These are phyloP conservation scores for Onychomys leucogaster DNA, from an alignment of 2,797 vertebrate genomes.

Conservation along the genomic window DNA sequence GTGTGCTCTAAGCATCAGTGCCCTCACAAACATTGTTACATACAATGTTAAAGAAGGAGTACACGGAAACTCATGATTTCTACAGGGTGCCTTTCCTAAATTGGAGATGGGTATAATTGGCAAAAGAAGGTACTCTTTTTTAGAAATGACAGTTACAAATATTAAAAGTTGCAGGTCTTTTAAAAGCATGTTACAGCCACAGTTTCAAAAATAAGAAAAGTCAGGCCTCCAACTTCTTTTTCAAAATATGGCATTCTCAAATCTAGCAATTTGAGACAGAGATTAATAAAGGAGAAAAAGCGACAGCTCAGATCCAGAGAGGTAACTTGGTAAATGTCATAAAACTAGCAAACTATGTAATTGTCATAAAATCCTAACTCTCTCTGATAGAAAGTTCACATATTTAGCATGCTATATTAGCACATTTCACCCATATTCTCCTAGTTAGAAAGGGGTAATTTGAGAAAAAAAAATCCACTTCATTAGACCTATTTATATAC, in stretches of 20 bases:
- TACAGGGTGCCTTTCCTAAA: not conserved
- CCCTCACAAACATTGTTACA: not conserved
- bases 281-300: constrained; percentile 30
- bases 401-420: not conserved
- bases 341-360: constrained; percentile 40
- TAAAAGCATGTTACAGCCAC: constrained; percentile 20
- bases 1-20: not conserved
- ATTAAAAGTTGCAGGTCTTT: constrained; percentile 19
- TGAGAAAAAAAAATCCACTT: not conserved
- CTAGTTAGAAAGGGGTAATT: not conserved
- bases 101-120: not conserved
- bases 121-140: constrained; percentile 5
- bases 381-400: constrained; percentile 10
- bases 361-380: constrained; percentile 46
- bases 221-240: not conserved
- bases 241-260: not conserved
- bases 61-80: not conserved
- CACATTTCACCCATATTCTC: not conserved
- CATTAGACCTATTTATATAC: not conserved
- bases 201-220: not conserved
- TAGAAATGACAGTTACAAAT: not conserved
- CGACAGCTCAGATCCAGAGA: constrained; percentile 45
- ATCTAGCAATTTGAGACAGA: constrained; percentile 29
- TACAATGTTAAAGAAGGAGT: constrained; percentile 24
- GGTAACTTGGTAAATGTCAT: constrained; percentile 48